phyloP scores from a whole-genome alignment of 2,888 invertebrate genomes.

The Leptura quadrifasciata region DNA sequence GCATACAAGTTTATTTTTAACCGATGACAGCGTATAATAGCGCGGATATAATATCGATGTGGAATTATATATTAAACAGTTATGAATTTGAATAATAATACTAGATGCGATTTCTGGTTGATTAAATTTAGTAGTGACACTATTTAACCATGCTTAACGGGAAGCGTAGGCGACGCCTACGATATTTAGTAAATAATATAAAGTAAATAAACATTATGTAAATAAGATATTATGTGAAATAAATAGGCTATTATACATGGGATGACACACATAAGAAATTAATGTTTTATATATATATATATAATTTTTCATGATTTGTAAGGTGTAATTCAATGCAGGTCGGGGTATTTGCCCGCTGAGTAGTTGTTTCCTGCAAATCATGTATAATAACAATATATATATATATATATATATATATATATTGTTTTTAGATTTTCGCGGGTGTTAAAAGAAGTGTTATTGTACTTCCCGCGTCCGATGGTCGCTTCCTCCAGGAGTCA shows the following conservation, averaged over 20 bases:
- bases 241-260: neutral
- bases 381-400: too few relatives aligned
- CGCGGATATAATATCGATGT: neutral
- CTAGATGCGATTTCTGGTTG: slow-evolving; percentile 20
- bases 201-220: neutral
- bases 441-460: too few relatives aligned
- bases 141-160: neutral
- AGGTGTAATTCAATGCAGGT: too few relatives aligned
- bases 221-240: slow-evolving; percentile 4
- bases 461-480: too few relatives aligned
- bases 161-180: neutral
- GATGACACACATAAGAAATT: neutral
- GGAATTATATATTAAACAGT: slow-evolving; percentile 6
- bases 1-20: slow-evolving; percentile 30
- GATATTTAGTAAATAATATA: slow-evolving; percentile 3
- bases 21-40: slow-evolving; percentile 14
- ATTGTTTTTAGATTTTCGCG: too few relatives aligned
- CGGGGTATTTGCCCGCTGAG: too few relatives aligned
- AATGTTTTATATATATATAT: too few relatives aligned
- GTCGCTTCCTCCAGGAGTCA: too few relatives aligned
- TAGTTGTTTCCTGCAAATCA: too few relatives aligned
- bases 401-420: too few relatives aligned
- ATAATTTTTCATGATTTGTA: too few relatives aligned
- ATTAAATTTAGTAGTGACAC: slow-evolving; percentile 21
- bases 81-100: slow-evolving; percentile 2